These are phyloP conservation scores for Heliconius charithonia DNA, from an alignment of 2,888 invertebrate genomes.

Conservation along the genomic window DNA sequence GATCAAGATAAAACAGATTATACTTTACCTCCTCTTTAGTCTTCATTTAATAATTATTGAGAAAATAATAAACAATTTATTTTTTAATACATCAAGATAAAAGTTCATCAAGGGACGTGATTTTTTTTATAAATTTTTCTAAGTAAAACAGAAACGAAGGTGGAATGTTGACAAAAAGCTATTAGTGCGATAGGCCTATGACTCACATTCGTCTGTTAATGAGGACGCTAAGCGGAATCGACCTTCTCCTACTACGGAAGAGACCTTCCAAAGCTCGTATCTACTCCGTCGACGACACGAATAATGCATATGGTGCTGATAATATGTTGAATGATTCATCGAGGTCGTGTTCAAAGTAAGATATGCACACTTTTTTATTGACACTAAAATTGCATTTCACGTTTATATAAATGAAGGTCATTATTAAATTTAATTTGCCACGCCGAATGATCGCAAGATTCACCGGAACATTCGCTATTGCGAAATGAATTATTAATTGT, in stretches of 20 bases:
- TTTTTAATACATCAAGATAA: not conserved
- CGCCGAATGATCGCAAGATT: constrained; percentile 34
- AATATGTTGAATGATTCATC: constrained; percentile 30
- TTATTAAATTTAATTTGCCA: constrained; percentile 30
- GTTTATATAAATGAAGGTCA: constrained; percentile 2
- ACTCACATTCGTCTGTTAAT: constrained; percentile 61
- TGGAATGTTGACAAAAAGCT: constrained; percentile 40
- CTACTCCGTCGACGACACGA: constrained; percentile 32
- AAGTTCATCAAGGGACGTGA: not conserved
- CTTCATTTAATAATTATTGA: constrained; percentile 11
- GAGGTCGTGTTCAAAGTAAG: constrained; percentile 29
- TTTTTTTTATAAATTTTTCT: not conserved
- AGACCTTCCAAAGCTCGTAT: constrained; percentile 47
- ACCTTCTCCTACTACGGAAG: constrained; percentile 54
- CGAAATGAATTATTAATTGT: constrained; percentile 76
- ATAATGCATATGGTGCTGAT: constrained; percentile 35
- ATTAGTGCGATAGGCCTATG: constrained; percentile 47
- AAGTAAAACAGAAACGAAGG: constrained; percentile 25
- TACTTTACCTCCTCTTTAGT: not conserved
- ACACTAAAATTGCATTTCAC: constrained; percentile 23
- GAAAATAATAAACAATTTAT: not conserved
- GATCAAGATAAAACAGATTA: constrained; percentile 30
- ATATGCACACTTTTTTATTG: constrained; percentile 16
- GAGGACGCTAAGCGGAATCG: constrained; percentile 60
- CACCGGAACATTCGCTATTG: constrained; percentile 49